phyloP scores from a whole-genome alignment of 2,797 vertebrate genomes.

The Lates japonicus region DNA sequence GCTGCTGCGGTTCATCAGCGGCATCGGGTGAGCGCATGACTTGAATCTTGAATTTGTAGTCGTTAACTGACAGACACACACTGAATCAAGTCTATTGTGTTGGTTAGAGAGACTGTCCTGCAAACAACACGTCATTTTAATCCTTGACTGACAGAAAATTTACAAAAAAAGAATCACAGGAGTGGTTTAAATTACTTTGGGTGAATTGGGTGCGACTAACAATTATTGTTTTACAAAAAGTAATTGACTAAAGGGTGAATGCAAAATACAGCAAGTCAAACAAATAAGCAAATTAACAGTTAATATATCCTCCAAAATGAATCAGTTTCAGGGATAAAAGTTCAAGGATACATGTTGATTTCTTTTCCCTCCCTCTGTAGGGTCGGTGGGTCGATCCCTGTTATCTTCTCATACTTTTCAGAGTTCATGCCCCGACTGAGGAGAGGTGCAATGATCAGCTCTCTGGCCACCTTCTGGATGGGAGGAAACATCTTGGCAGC shows the following conservation, averaged over 20 bases:
- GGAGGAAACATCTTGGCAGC: slow-evolving; percentile 87
- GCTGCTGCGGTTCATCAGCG: slow-evolving; percentile 85
- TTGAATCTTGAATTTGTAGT: not conserved
- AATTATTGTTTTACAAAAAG: not conserved
- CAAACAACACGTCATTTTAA: not conserved
- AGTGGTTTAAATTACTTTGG: not conserved
- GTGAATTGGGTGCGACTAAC: not conserved
- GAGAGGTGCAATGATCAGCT: slow-evolving; percentile 87
- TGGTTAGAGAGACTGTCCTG: not conserved
- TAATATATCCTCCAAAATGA: not conserved
- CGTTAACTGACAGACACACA: not conserved
- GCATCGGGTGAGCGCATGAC: slow-evolving; percentile 78
- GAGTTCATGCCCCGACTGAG: slow-evolving; percentile 85
- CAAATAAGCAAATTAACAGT: not conserved
- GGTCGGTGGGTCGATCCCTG: slow-evolving; percentile 87
- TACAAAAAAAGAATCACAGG: not conserved
- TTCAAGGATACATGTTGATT: not conserved
- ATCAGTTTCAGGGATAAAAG: not conserved
- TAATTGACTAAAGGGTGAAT: not conserved
- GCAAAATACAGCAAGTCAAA: not conserved
- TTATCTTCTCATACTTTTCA: slow-evolving; percentile 89
- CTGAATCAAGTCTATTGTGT: not conserved
- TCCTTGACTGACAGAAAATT: not conserved
- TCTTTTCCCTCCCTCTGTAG: slow-evolving; percentile 58
- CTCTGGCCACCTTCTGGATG: slow-evolving; percentile 89